Base-by-base conservation (phyloP, 2,888 invertebrate species). In the Metacarcinus magister region DNA sequence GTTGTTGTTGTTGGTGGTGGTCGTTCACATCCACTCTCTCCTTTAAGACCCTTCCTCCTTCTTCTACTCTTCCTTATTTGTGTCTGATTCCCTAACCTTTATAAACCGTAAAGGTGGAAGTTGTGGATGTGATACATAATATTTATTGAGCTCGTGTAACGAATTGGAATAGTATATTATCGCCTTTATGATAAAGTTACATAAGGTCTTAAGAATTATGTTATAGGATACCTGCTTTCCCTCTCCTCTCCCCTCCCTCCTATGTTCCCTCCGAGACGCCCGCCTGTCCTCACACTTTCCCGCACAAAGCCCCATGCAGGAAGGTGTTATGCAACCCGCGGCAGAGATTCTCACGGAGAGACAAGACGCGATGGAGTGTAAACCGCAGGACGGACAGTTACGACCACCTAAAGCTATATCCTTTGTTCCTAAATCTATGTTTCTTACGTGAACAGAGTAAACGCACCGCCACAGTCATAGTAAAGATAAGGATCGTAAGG, bases 241-340 rank as follows among this genome's bases (percentile, higher is more conserved):
- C 39, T 32, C 8, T 32, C 32, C 23, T 67, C 13, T 54, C 87
- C 8, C 39, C 87, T 8, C 39, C 32, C 32, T 32, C 32, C 87
- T 32, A 13, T 87, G 87, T 87, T 39, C 32, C 39, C 87, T 32
- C 87, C 32, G 87, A 87, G 87, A 87, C 32, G 32, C 87, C 87
- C 87, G 87, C 87, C 39, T 87, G 87, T 87, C 87, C 87, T 87
- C 87, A 87, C 87, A 39, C 87, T n/a, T n/a, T 87, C 87, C 39
- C 87, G 87, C 87, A 87, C 87, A 87, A 87, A 87, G 87, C 87
- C 87, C 87, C 87, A 32, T 10, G 28, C 67, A 19, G 67, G 67
- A 67, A 67, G 87, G 8, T 87, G 13, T 87, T 87, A 32, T 87
- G 87, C 87, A 87, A 87, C 87, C 23, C 87, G 4, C 87, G 32